Percentiles rank a stretch among this genome's conserved stretches.
phyloP scores from a whole-genome alignment of 2,113 vertebrate genomes.

The human region DNA sequence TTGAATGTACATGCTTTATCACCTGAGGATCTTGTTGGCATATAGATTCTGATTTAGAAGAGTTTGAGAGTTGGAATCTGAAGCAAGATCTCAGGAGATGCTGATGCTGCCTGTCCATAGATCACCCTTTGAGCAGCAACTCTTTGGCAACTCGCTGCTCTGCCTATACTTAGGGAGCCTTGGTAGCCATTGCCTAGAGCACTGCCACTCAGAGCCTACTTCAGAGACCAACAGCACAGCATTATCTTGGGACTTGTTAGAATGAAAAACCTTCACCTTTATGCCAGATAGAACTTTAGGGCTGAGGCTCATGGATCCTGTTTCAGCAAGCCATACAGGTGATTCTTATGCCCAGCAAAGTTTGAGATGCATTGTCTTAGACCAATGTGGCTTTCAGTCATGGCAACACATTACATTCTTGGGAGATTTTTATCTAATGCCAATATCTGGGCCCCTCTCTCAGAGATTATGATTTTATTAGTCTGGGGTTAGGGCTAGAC shows the following conservation, averaged over 20 bases:
- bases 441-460: not conserved
- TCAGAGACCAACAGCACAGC: accelerated
- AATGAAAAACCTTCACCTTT: not conserved
- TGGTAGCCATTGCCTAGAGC: not conserved
- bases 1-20: not conserved
- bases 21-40: not conserved
- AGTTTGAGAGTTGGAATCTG: not conserved
- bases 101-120: not conserved
- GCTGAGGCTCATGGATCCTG: not conserved
- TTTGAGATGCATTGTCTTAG: not conserved
- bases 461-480: not conserved
- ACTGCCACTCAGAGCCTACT: not conserved
- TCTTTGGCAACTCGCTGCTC: accelerated
- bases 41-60: not conserved
- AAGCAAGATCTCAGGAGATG: not conserved
- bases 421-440: not conserved
- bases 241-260: not conserved
- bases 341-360: not conserved
- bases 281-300: not conserved
- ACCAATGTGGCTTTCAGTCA: not conserved
- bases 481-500: not conserved
- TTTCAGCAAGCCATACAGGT: not conserved
- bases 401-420: not conserved
- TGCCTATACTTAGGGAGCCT: not conserved
- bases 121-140: not conserved